Conservation (phyloP, 37 sponge, comb jelly and placozoan species). For the Cliona cf. orientalis region DNA sequence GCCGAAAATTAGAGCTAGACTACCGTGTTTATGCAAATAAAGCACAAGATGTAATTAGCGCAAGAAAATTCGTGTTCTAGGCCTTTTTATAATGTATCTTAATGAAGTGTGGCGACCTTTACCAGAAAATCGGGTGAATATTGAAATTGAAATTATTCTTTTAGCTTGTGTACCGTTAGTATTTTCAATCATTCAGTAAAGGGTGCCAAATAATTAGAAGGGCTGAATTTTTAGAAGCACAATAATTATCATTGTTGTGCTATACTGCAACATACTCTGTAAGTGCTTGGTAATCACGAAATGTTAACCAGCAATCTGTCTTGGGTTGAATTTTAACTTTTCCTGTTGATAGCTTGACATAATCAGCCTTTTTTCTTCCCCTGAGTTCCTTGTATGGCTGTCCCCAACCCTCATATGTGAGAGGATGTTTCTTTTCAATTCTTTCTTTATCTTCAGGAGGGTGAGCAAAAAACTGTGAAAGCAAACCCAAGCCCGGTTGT, state of each 20-base stretch:
- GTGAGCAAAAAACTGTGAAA: conserved; percentile 1
- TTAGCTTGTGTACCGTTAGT: no score
- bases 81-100: no score
- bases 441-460: conserved; percentile 11
- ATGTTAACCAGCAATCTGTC: conserved; percentile 80
- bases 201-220: no score
- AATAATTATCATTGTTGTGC: background rate
- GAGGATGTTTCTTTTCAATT: background rate
- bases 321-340: conserved; percentile 42
- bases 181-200: no score
- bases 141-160: no score
- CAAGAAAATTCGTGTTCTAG: no score
- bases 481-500: conserved; percentile 20
- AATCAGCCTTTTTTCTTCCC: conserved; percentile 20
- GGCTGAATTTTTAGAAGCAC: no score
- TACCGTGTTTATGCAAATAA: no score
- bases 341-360: conserved; percentile 54
- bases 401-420: conserved; percentile 37
- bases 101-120: no score
- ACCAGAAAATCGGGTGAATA: no score
- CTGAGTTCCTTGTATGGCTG: conserved; percentile 52
- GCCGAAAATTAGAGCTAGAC: no score
- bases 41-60: no score
- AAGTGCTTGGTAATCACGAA: conserved; percentile 45
- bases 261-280: conserved; percentile 30